Conservation (phyloP, 2,797 vertebrate genomes). For the Vipera ursinii region DNA sequence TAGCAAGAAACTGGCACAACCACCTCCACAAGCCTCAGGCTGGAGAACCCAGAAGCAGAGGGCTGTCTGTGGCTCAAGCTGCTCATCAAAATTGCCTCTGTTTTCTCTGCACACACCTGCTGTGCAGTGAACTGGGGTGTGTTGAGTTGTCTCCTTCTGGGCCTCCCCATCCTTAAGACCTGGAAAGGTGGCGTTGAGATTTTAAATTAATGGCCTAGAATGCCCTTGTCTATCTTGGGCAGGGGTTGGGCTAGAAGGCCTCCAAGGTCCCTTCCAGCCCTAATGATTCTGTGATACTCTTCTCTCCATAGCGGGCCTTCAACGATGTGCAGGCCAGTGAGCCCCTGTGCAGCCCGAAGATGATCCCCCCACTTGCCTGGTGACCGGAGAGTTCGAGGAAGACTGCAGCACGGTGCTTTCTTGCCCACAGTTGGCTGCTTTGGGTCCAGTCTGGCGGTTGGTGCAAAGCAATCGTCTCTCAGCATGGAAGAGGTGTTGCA, state of each 20-base stretch:
- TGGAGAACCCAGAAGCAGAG: not conserved
- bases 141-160: not conserved
- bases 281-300: not conserved
- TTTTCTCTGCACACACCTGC: not conserved
- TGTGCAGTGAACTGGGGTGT: not conserved
- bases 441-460: constrained; percentile 36
- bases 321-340: constrained; percentile 84
- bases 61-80: not conserved
- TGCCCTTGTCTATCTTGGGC: not conserved
- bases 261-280: not conserved
- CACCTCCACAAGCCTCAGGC: not conserved
- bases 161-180: too few relatives aligned
- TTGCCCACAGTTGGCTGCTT: constrained; percentile 55
- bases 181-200: not conserved
- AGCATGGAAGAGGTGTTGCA: not conserved
- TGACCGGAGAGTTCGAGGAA: constrained; percentile 62
- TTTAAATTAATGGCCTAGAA: not conserved
- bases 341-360: constrained; percentile 82
- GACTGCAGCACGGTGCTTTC: rapidly evolving
- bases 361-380: constrained; percentile 90
- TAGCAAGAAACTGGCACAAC: not conserved
- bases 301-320: constrained; percentile 82
- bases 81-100: not conserved
- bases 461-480: not conserved
- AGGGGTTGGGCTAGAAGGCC: not conserved